These are phyloP conservation scores for Cryptus viduatorius DNA, from an alignment of 2,888 invertebrate genomes.

Conservation along the genomic window DNA sequence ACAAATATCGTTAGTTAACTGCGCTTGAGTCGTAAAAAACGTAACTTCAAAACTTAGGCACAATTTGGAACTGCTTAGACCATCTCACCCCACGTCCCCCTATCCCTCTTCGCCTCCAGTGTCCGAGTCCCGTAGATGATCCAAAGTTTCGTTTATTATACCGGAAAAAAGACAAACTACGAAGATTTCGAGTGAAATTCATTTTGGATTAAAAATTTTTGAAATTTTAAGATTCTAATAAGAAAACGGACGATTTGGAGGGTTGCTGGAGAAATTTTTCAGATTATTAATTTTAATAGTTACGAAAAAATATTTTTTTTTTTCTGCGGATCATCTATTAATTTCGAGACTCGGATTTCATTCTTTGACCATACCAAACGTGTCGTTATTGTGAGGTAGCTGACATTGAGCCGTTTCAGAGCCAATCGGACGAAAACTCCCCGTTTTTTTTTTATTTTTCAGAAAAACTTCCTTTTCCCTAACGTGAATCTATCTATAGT, in stretches of 20 bases:
- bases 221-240: not conserved
- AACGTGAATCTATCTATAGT: conserved; percentile 36
- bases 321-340: conserved; percentile 34
- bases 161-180: not conserved
- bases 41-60: conserved; percentile 84
- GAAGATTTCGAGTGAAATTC: not conserved
- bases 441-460: conserved; percentile 70
- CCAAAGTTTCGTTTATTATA: conserved; percentile 36
- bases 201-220: not conserved
- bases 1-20: conserved; percentile 70
- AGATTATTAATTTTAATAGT: not conserved
- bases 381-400: conserved; percentile 83
- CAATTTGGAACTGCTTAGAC: conserved; percentile 85
- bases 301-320: not conserved
- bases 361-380: conserved; percentile 76
- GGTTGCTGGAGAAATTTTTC: not conserved
- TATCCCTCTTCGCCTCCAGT: conserved; percentile 66
- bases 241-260: not conserved
- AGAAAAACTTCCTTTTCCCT: conserved; percentile 33
- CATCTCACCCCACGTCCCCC: conserved; percentile 70
- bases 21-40: conserved; percentile 79
- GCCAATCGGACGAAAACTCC: conserved; percentile 82
- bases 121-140: conserved; percentile 64
- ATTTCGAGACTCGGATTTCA: conserved; percentile 70
- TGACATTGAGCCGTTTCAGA: conserved; percentile 84